phyloP scores from a whole-genome alignment of 2,797 vertebrate genomes.

The Crenuchus spilurus region DNA sequence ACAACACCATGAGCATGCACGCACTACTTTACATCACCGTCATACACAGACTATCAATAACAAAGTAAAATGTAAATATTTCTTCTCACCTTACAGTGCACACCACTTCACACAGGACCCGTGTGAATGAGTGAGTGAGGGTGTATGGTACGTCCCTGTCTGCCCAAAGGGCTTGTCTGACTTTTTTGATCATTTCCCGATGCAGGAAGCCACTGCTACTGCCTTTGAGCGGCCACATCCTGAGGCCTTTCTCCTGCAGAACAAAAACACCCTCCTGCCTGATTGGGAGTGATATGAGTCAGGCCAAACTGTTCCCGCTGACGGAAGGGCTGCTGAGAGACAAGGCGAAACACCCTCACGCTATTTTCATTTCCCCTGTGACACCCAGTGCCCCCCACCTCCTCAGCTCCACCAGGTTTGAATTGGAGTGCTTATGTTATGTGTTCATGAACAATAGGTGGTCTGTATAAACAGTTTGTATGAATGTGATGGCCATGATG shows the following conservation, averaged over 20 bases:
- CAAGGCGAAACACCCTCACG: slow-evolving; percentile 42
- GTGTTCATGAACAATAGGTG: slow-evolving; percentile 9
- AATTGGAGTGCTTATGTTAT: slow-evolving; percentile 18
- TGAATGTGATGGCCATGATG: slow-evolving; percentile 5
- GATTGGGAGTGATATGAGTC: slow-evolving; percentile 42
- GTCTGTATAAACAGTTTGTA: neutral
- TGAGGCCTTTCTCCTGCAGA: slow-evolving; percentile 75
- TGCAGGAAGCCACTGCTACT: slow-evolving; percentile 78
- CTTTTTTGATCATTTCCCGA: slow-evolving; percentile 78
- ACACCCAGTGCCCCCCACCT: slow-evolving; percentile 11
- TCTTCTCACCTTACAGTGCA: slow-evolving; percentile 25
- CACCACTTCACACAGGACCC: too few species aligned
- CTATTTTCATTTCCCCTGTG: slow-evolving; percentile 31
- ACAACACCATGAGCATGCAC: too few species aligned
- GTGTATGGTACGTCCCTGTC: slow-evolving; percentile 9
- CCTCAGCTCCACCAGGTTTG: slow-evolving; percentile 21
- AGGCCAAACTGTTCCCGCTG: slow-evolving; percentile 53
- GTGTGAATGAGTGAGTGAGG: slow-evolving; percentile 25
- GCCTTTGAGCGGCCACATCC: slow-evolving; percentile 80
- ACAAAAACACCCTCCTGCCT: slow-evolving; percentile 69
- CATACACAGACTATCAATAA: neutral
- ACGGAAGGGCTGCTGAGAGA: slow-evolving; percentile 55
- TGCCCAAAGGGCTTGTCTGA: slow-evolving; percentile 64
- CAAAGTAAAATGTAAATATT: neutral
- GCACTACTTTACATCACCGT: too few species aligned